Evolutionary conservation across 2,888 invertebrate species (phyloP).

Genomic region (Tineola bisselliella): DNA sequence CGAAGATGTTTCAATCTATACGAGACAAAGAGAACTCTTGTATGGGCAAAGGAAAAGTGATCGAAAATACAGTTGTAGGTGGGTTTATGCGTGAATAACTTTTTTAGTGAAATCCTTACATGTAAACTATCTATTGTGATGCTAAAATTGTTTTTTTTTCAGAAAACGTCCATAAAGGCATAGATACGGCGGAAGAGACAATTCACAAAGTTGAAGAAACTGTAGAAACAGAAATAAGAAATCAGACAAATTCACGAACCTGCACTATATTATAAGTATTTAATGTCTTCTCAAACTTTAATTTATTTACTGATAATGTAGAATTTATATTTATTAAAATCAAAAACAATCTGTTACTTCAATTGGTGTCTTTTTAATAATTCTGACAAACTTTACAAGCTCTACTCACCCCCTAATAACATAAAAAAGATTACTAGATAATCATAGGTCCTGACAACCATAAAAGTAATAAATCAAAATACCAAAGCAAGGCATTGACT

Average conservation of each 20-base stretch:
- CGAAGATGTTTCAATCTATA: constrained; percentile 51
- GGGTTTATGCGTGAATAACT: constrained; percentile 19
- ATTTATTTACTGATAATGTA: neutral
- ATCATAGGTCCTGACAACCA: too few relatives aligned
- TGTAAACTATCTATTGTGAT: too few relatives aligned
- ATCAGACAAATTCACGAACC: constrained; percentile 58
- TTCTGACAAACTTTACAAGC: too few relatives aligned
- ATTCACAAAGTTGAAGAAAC: constrained; percentile 55
- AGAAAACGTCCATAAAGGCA: constrained; percentile 55
- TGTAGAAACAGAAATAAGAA: constrained; percentile 52
- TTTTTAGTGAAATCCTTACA: too few relatives aligned
- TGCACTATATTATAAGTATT: constrained; percentile 55
- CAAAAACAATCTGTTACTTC: too few relatives aligned
- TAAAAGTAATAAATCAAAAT: too few relatives aligned
- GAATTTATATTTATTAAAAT: neutral
- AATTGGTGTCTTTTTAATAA: too few relatives aligned
- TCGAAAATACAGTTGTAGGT: constrained; percentile 55
- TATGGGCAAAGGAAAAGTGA: constrained; percentile 60
- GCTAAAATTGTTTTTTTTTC: constrained; percentile 25
- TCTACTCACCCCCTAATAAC: too few relatives aligned
- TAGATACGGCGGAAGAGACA: constrained; percentile 47
- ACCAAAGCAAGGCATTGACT: too few relatives aligned
- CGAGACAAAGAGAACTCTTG: constrained; percentile 58
- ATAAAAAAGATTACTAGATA: too few relatives aligned
- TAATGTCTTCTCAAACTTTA: neutral